Percentiles rank a stretch among this genome's conserved stretches.
phyloP scores from a whole-genome alignment of 2,113 vertebrate species.

The Myanophis thanlyinensis region DNA sequence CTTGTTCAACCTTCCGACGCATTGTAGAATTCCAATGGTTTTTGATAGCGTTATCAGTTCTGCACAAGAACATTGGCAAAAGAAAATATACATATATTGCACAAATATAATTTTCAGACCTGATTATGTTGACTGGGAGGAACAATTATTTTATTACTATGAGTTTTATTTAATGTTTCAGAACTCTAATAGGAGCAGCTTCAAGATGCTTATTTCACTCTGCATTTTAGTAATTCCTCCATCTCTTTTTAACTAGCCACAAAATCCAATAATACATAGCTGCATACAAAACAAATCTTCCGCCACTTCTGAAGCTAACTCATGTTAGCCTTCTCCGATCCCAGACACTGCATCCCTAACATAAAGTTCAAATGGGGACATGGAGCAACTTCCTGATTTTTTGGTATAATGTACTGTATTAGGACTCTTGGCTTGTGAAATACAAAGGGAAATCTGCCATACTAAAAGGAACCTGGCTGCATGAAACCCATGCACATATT shows the following conservation, averaged over 20 bases:
- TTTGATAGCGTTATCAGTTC: constrained; percentile 99
- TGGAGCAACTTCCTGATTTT: constrained; percentile 11
- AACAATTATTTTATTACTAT: constrained; percentile 15
- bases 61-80: constrained; percentile 57
- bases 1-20: constrained; percentile 98
- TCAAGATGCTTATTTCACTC: neutral
- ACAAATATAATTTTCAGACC: constrained; percentile 17
- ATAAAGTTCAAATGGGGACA: neutral
- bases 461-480: neutral
- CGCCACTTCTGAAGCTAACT: neutral
- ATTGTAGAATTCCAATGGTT: constrained; percentile 99
- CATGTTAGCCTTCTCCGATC: neutral
- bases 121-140: constrained; percentile 35
- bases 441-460: neutral
- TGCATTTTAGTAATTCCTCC: neutral
- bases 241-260: neutral
- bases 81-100: neutral
- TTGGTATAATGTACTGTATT: constrained; percentile 5
- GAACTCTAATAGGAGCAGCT: neutral
- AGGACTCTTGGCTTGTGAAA: neutral
- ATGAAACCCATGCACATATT: constrained; percentile 5
- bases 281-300: rapidly evolving
- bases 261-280: neutral
- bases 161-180: constrained; percentile 23
- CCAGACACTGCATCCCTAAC: neutral